phyloP scores from a whole-genome alignment of 2,113 vertebrate species.

The Lycaon pictus region DNA sequence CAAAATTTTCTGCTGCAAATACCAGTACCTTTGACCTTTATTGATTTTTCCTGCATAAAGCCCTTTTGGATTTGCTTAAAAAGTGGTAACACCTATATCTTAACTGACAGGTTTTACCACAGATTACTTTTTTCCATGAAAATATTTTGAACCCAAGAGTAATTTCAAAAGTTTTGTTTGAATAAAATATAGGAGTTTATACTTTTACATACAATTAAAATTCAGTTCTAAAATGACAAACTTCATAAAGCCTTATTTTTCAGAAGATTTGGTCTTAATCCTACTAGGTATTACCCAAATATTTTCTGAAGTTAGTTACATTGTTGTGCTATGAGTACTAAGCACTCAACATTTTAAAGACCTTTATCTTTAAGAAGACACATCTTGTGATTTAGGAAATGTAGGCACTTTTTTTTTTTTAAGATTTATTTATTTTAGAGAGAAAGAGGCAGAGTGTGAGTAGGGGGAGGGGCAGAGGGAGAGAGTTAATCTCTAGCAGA shows the following conservation, averaged over 20 bases:
- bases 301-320: conserved; percentile 82
- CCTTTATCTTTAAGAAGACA: conserved; percentile 81
- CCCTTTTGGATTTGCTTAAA: conserved; percentile 84
- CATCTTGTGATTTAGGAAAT: conserved; percentile 76
- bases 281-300: conserved; percentile 86
- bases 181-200: conserved; percentile 70
- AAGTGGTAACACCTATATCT: conserved; percentile 80
- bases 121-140: conserved; percentile 86
- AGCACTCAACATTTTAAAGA: conserved; percentile 82
- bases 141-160: conserved; percentile 74
- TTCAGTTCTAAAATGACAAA: conserved; percentile 70
- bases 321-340: conserved; percentile 78
- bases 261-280: conserved; percentile 78
- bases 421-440: not conserved
- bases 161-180: conserved; percentile 51
- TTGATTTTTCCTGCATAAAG: not conserved
- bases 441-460: not conserved
- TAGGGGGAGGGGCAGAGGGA: not conserved
- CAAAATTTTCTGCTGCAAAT: conserved; percentile 91
- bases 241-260: conserved; percentile 84
- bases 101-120: conserved; percentile 86
- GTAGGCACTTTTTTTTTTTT: conserved; percentile 64
- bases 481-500: not conserved
- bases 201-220: conserved; percentile 79
- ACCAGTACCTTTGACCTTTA: not conserved